Conservation (phyloP, 2,797 vertebrate genomes). For the Spea hammondii region DNA sequence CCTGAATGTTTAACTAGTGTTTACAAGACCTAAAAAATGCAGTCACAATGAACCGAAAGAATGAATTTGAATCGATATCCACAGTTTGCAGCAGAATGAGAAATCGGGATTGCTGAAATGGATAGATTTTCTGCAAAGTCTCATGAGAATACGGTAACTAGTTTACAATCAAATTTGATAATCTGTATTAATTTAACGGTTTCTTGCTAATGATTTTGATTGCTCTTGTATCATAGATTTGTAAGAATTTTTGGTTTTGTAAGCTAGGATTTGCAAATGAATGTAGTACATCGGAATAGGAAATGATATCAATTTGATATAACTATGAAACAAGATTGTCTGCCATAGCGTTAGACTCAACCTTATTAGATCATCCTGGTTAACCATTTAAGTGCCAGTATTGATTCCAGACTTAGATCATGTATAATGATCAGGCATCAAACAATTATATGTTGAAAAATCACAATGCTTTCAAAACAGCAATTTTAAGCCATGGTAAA, state of each 20-base stretch:
- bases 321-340: background rate
- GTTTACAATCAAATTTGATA: slow-evolving; percentile 34
- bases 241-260: slow-evolving; percentile 53
- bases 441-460: slow-evolving; percentile 19
- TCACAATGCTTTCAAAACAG: slow-evolving; percentile 4
- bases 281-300: slow-evolving; percentile 50
- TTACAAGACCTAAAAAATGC: slow-evolving; percentile 68
- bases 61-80: slow-evolving; percentile 35
- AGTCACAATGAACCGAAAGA: slow-evolving; percentile 56
- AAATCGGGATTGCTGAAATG: background rate
- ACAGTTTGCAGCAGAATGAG: background rate
- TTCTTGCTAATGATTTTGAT: slow-evolving; percentile 61
- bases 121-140: background rate
- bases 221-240: slow-evolving; percentile 64
- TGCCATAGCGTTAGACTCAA: slow-evolving; percentile 8
- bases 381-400: slow-evolving; percentile 12
- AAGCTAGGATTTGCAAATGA: slow-evolving; percentile 53
- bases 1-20: slow-evolving; percentile 75
- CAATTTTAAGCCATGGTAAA: slow-evolving; percentile 23
- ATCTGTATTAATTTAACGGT: slow-evolving; percentile 58
- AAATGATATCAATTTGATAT: slow-evolving; percentile 42
- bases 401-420: background rate
- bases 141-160: slow-evolving; percentile 23
- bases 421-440: background rate
- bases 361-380: background rate